Evolutionary conservation across 2,113 vertebrate species (phyloP).

Genomic region (Lipophrys pholis): DNA sequence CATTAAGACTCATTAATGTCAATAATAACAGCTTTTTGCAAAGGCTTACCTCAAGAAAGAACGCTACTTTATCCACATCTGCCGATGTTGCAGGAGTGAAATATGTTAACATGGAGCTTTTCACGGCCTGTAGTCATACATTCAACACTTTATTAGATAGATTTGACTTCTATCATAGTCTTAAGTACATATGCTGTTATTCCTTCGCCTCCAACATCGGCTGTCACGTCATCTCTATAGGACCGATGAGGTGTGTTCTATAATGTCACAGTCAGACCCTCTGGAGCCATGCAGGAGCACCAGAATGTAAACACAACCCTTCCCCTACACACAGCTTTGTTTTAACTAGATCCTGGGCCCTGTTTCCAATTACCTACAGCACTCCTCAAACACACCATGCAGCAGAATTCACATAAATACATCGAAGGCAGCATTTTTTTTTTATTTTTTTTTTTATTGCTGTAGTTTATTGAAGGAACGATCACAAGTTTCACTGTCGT

Average conservation of each 20-base stretch:
- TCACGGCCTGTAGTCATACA: background rate
- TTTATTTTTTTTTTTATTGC: constrained; percentile 28
- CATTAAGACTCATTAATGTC: constrained; percentile 30
- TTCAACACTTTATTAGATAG: constrained; percentile 5
- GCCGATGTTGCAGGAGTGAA: constrained; percentile 1
- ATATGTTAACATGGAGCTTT: background rate
- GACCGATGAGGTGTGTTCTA: constrained; percentile 64
- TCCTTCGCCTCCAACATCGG: background rate
- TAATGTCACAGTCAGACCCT: constrained; percentile 76
- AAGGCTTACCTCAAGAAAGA: background rate
- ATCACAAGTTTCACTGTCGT: constrained; percentile 53
- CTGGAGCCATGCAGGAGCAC: constrained; percentile 69
- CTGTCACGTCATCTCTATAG: constrained; percentile 56
- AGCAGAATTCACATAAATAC: constrained; percentile 59
- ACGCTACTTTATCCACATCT: background rate
- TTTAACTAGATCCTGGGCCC: constrained; percentile 66
- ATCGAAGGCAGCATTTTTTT: constrained; percentile 28
- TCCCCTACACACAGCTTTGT: constrained; percentile 65
- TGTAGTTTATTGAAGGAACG: constrained; percentile 40
- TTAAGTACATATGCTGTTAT: background rate
- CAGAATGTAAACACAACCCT: constrained; percentile 75
- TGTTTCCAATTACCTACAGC: constrained; percentile 75
- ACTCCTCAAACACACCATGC: constrained; percentile 41
- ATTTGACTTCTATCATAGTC: constrained; percentile 8
- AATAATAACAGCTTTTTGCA: constrained; percentile 8